These are phyloP conservation scores for Orthonyx spaldingii DNA, from an alignment of 2,113 vertebrate species.

Conservation along the genomic window DNA sequence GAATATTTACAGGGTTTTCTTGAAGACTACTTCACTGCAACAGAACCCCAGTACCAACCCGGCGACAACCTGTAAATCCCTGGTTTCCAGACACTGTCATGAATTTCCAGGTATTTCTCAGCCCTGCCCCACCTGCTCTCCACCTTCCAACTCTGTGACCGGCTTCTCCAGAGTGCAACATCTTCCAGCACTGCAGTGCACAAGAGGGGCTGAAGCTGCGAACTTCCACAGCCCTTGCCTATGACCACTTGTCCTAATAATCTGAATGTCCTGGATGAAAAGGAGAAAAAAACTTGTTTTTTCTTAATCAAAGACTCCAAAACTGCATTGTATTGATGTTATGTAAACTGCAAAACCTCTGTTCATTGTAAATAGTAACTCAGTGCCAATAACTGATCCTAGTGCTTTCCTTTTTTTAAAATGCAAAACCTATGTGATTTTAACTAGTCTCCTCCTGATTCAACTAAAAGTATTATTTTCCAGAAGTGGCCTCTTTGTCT, in stretches of 20 bases:
- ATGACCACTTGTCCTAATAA: constrained; percentile 72
- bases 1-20: constrained; percentile 98
- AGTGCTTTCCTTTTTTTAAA: constrained; percentile 84
- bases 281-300: constrained; percentile 70
- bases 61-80: constrained; percentile 91
- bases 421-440: constrained; percentile 80
- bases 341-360: constrained; percentile 85
- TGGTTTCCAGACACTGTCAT: constrained; percentile 44
- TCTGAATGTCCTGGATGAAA: constrained; percentile 75
- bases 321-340: constrained; percentile 78
- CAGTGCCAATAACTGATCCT: constrained; percentile 88
- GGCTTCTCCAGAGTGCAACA: constrained; percentile 58
- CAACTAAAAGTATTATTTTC: constrained; percentile 84
- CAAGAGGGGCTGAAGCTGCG: constrained; percentile 70
- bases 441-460: constrained; percentile 80
- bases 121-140: constrained; percentile 48
- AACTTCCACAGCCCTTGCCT: constrained; percentile 72
- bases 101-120: constrained; percentile 33
- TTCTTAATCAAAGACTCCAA: constrained; percentile 76
- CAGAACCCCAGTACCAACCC: constrained; percentile 97
- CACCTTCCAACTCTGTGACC: constrained; percentile 62
- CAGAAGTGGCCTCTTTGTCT: constrained; percentile 84
- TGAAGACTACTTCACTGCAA: constrained; percentile 99
- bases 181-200: constrained; percentile 67
- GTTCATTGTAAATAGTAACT: constrained; percentile 90